phyloP scores from a whole-genome alignment of 2,888 invertebrate genomes.

The Mesoligia furuncula region DNA sequence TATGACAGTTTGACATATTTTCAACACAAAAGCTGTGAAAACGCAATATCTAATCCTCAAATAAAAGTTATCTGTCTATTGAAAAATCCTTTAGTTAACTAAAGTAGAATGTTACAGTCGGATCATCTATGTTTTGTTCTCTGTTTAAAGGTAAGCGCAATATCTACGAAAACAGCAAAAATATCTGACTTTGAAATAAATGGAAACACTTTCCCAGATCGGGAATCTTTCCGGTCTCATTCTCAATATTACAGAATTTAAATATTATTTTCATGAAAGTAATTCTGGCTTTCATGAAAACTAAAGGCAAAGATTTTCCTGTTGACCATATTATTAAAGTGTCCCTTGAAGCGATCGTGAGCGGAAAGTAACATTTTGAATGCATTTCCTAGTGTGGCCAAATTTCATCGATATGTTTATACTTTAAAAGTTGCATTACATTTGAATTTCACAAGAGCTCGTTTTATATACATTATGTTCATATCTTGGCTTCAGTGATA shows the following conservation, averaged over 20 bases:
- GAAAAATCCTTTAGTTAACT: not conserved
- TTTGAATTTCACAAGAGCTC: slow-evolving; percentile 26
- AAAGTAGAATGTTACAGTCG: not conserved
- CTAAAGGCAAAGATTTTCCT: slow-evolving; percentile 28
- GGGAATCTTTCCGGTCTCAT: not conserved
- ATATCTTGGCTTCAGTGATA: not conserved
- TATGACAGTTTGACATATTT: not conserved
- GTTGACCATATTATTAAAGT: slow-evolving; percentile 27
- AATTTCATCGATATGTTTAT: slow-evolving; percentile 2
- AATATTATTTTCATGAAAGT: slow-evolving; percentile 49
- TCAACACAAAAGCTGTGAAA: too few species aligned
- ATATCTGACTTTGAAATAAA: slow-evolving; percentile 1
- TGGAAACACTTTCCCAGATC: not conserved
- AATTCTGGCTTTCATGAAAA: slow-evolving; percentile 28
- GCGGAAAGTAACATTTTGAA: slow-evolving; percentile 1
- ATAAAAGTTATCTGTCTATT: not conserved
- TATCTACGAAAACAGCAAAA: not conserved
- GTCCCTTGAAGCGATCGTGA: slow-evolving; percentile 1
- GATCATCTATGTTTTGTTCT: too few species aligned
- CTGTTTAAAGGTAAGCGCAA: not conserved
- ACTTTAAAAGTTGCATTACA: slow-evolving; percentile 15
- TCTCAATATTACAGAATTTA: slow-evolving; percentile 33
- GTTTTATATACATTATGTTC: slow-evolving; percentile 1
- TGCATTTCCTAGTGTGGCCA: slow-evolving; percentile 23
- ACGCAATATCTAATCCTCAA: too few species aligned